Conservation (phyloP, 2,888 invertebrate genomes). For the Chymomyza amoena region DNA sequence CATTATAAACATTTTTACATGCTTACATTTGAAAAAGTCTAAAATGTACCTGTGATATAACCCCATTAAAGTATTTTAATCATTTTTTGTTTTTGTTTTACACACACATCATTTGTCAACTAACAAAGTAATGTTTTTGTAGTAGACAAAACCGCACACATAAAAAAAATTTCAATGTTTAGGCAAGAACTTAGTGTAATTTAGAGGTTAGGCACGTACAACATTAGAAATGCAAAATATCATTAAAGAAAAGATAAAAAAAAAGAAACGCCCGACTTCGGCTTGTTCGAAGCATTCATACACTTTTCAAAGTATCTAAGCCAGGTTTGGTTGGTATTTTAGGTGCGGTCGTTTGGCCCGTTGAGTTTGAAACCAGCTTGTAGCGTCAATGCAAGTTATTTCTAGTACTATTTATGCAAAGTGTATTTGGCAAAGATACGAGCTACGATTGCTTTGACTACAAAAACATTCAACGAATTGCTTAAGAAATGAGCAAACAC, state of each 20-base stretch:
- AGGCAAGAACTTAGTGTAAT: slow-evolving; percentile 53
- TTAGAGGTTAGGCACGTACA: slow-evolving; percentile 64
- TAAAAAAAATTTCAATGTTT: neutral
- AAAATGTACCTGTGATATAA: slow-evolving; percentile 79
- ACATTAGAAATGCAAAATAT: slow-evolving; percentile 70
- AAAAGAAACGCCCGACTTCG: slow-evolving; percentile 40
- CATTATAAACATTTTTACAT: slow-evolving; percentile 66
- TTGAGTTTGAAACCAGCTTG: neutral
- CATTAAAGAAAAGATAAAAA: slow-evolving; percentile 36
- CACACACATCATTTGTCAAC: slow-evolving; percentile 19
- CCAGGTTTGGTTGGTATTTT: neutral
- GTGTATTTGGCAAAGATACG: neutral
- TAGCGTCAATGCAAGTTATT: neutral
- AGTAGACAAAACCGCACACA: slow-evolving; percentile 28
- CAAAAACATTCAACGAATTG: slow-evolving; percentile 59
- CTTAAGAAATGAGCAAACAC: slow-evolving; percentile 15
- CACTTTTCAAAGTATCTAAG: slow-evolving; percentile 16
- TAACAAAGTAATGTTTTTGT: slow-evolving; percentile 22
- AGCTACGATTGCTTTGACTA: slow-evolving; percentile 19
- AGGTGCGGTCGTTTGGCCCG: neutral
- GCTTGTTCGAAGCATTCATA: slow-evolving; percentile 33
- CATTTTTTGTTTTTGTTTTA: slow-evolving; percentile 12
- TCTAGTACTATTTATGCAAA: neutral
- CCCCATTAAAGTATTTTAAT: slow-evolving; percentile 69
- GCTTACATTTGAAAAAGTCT: slow-evolving; percentile 70